phyloP scores from a whole-genome alignment of 2,888 invertebrate genomes.

The Cryptophagus acutangulus region DNA sequence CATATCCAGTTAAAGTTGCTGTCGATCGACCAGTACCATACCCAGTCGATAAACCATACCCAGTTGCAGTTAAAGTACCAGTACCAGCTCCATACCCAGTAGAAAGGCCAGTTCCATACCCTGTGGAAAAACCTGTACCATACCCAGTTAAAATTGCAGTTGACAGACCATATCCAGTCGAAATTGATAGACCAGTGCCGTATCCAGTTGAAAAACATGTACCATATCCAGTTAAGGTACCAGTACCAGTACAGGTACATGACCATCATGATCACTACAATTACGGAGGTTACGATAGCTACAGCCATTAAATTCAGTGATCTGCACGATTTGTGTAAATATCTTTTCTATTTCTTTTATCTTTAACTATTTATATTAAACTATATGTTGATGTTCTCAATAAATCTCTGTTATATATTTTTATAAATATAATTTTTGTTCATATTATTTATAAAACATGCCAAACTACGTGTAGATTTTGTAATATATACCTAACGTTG shows the following conservation, averaged over 20 bases:
- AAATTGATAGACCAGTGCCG: constrained; percentile 61
- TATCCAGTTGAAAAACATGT: constrained; percentile 60
- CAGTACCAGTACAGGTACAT: constrained; percentile 43
- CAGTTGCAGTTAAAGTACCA: constrained; percentile 61
- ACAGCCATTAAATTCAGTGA: constrained; percentile 29
- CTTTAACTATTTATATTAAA: constrained; percentile 34
- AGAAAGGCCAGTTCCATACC: constrained; percentile 57
- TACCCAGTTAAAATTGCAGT: constrained; percentile 56
- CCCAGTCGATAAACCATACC: constrained; percentile 61
- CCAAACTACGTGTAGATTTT: constrained; percentile 17
- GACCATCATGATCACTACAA: constrained; percentile 24
- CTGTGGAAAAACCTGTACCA: constrained; percentile 58
- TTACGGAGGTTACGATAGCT: constrained; percentile 28
- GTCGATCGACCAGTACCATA: constrained; percentile 53
- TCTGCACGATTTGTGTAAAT: constrained; percentile 40
- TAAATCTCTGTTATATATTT: constrained; percentile 36
- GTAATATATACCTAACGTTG: not conserved
- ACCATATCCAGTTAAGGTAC: constrained; percentile 64
- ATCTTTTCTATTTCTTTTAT: too few species aligned
- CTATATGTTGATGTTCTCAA: constrained; percentile 25
- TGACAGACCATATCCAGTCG: constrained; percentile 52
- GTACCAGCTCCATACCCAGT: constrained; percentile 68
- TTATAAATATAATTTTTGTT: constrained; percentile 26
- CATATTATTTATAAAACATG: constrained; percentile 23
- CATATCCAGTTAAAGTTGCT: constrained; percentile 60